Conservation (phyloP, 2,888 invertebrate species). For the Eupelmus urozonus region DNA sequence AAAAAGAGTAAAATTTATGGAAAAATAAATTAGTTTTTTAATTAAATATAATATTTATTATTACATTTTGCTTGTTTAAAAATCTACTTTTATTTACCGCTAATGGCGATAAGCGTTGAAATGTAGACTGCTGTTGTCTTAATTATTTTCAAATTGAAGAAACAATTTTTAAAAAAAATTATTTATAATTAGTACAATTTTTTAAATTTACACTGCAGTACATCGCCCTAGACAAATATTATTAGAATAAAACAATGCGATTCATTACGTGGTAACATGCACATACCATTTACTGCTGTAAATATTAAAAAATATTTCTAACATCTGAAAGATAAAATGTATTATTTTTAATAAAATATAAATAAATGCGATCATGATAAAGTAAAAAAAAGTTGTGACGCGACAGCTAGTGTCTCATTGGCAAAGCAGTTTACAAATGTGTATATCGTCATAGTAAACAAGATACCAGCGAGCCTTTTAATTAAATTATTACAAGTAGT, state of each 20-base stretch:
- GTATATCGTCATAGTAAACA: slow-evolving; percentile 33
- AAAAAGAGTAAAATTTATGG: too few species aligned
- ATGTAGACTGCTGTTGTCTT: slow-evolving; percentile 37
- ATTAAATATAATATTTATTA: too few species aligned
- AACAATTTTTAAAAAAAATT: background rate
- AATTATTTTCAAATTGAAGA: slow-evolving; percentile 18
- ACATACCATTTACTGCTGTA: slow-evolving; percentile 36
- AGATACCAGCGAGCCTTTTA: slow-evolving; percentile 14
- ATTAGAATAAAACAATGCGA: slow-evolving; percentile 22
- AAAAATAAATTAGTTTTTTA: too few species aligned
- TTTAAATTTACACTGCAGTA: slow-evolving; percentile 38
- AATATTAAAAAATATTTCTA: slow-evolving; percentile 34
- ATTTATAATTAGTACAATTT: too few species aligned
- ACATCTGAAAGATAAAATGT: slow-evolving; percentile 29
- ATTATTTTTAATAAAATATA: background rate
- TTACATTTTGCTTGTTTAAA: too few species aligned
- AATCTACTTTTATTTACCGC: background rate
- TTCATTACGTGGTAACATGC: background rate
- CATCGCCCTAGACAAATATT: slow-evolving; percentile 25
- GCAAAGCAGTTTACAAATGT: slow-evolving; percentile 44
- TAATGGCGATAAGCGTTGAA: slow-evolving; percentile 40
- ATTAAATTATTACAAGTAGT: background rate
- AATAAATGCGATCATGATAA: background rate
- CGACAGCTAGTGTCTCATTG: slow-evolving; percentile 40
- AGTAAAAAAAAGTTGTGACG: background rate